These are phyloP conservation scores for Dexiosoma caninum DNA, from an alignment of 2,888 invertebrate species.

Conservation along the genomic window DNA sequence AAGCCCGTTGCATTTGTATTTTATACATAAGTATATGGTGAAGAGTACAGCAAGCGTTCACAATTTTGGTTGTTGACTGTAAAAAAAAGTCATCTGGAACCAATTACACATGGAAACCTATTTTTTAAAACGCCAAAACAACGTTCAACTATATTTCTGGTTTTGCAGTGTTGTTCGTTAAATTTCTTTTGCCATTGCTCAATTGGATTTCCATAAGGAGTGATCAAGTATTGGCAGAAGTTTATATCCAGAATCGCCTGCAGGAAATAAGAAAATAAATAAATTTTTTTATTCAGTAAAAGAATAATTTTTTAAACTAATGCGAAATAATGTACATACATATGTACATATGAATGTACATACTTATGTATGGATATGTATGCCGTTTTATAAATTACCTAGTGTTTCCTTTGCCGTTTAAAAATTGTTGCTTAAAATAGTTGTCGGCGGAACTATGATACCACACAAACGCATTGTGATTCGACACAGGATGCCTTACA, in stretches of 20 bases:
- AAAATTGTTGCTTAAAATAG: neutral
- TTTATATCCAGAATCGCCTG: neutral
- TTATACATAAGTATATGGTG: neutral
- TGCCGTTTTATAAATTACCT: too few species aligned
- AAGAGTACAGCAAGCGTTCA: neutral
- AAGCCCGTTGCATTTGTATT: neutral
- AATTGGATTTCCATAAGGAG: neutral
- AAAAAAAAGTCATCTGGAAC: neutral
- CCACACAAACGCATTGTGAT: conserved; percentile 3
- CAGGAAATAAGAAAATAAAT: neutral
- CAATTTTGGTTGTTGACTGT: neutral
- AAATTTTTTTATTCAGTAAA: neutral
- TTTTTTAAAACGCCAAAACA: neutral
- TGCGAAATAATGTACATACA: neutral
- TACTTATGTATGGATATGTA: too few species aligned
- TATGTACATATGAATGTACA: too few species aligned
- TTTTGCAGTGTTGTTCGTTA: neutral
- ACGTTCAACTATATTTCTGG: neutral
- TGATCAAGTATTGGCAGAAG: neutral
- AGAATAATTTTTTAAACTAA: neutral
- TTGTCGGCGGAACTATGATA: neutral
- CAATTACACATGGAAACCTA: neutral
- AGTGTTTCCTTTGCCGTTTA: neutral
- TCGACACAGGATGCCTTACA: neutral
- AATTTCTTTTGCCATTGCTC: neutral